These are phyloP conservation scores for Rhopalosiphum nymphaeae DNA, from an alignment of 2,888 invertebrate species.

Conservation along the genomic window DNA sequence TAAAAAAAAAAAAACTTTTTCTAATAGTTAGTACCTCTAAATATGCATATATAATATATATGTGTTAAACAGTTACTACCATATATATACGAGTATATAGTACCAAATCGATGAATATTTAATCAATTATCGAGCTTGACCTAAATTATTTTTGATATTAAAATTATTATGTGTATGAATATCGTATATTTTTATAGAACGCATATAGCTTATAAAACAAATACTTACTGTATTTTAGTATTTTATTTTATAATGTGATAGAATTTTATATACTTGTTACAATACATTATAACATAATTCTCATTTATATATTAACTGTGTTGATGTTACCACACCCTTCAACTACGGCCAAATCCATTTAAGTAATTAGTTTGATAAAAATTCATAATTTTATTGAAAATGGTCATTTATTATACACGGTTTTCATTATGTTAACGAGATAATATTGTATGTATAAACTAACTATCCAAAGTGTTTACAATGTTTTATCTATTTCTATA, in stretches of 20 bases:
- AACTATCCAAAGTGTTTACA: background rate
- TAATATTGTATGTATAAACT: background rate
- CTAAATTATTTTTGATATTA: slow-evolving; percentile 34
- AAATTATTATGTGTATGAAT: background rate
- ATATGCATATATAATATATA: background rate
- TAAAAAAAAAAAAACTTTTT: background rate
- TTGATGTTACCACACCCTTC: slow-evolving; percentile 30
- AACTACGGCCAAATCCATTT: background rate
- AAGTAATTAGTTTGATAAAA: slow-evolving; percentile 32
- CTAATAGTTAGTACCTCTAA: background rate
- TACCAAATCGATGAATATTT: background rate
- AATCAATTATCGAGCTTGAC: slow-evolving; percentile 8
- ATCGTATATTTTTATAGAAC: slow-evolving; percentile 20
- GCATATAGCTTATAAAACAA: background rate
- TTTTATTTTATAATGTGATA: background rate
- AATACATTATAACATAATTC: slow-evolving; percentile 9
- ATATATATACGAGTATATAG: background rate
- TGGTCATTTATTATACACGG: background rate
- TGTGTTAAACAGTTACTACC: background rate
- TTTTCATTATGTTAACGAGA: background rate
- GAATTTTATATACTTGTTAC: background rate
- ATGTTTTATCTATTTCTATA: background rate
- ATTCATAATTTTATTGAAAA: slow-evolving; percentile 28
- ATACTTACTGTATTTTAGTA: background rate
- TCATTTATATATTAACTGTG: background rate